Conservation (phyloP, 2,113 vertebrate species). For the Phylloscopus trochilus region DNA sequence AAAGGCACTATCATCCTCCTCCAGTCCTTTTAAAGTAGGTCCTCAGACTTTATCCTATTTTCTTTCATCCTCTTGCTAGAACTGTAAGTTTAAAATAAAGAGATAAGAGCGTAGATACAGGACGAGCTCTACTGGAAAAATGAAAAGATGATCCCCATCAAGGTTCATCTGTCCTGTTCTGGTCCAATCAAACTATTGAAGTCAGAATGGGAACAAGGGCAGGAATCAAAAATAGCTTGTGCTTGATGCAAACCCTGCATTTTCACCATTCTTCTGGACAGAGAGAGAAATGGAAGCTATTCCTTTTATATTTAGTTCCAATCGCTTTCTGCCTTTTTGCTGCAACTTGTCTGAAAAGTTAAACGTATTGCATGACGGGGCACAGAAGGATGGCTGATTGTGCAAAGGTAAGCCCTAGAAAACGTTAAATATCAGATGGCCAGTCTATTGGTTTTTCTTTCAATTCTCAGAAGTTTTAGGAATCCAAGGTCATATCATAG, state of each 20-base stretch:
- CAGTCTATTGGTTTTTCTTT: neutral
- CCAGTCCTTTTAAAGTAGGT: neutral
- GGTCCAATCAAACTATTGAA: neutral
- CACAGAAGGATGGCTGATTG: neutral
- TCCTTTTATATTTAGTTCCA: neutral
- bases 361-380: neutral
- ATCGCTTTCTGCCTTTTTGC: neutral
- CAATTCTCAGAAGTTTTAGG: neutral
- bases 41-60: neutral
- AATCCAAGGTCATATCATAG: neutral
- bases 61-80: neutral
- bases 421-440: neutral
- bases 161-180: neutral
- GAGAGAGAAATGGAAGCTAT: neutral
- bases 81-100: neutral
- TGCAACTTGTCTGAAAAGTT: neutral
- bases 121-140: neutral
- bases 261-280: neutral
- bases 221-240: neutral
- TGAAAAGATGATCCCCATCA: neutral
- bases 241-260: neutral
- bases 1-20: constrained; percentile 62
- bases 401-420: neutral
- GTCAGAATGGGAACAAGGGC: neutral
- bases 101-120: neutral